These are phyloP conservation scores for Solea solea DNA, from an alignment of 2,113 vertebrate genomes.

Conservation along the genomic window DNA sequence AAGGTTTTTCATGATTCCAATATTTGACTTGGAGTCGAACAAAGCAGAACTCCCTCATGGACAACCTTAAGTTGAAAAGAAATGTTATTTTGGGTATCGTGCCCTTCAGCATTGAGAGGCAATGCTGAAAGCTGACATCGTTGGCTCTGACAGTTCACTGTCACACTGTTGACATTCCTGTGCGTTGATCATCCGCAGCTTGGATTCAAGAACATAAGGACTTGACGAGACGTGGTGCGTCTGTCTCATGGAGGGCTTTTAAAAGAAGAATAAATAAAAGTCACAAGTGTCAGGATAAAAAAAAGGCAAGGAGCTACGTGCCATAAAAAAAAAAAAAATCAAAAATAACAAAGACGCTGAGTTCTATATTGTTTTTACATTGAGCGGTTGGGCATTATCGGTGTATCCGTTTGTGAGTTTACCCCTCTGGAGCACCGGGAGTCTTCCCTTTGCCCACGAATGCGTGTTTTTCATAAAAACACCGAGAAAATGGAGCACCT, in stretches of 20 bases:
- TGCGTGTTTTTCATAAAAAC: conserved; percentile 73
- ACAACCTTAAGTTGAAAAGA: not conserved
- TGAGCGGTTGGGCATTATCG: too few relatives aligned
- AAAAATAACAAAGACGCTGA: not conserved
- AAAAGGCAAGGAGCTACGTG: not conserved
- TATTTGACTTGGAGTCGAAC: not conserved
- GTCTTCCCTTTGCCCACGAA: conserved; percentile 50
- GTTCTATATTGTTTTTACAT: not conserved
- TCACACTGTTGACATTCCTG: not conserved
- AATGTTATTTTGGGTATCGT: not conserved
- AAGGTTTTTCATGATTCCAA: not conserved
- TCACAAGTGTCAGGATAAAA: not conserved
- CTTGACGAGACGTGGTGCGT: not conserved
- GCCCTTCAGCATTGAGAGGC: not conserved
- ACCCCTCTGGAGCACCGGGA: conserved; percentile 44
- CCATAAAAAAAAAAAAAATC: not conserved
- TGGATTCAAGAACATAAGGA: not conserved
- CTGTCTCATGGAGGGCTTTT: not conserved
- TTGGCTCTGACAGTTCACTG: not conserved
- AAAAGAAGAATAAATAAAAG: not conserved
- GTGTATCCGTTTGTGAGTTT: conserved; percentile 25
- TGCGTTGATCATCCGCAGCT: conserved; percentile 3
- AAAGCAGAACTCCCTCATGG: not conserved
- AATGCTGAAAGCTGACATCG: conserved; percentile 5
- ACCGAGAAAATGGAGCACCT: conserved; percentile 73